A percentile compares a stretch with the other conserved stretches of the same genome.
Evolutionary conservation across 2,888 invertebrate genomes (phyloP).

Genomic region (Eristalis intricaria): DNA sequence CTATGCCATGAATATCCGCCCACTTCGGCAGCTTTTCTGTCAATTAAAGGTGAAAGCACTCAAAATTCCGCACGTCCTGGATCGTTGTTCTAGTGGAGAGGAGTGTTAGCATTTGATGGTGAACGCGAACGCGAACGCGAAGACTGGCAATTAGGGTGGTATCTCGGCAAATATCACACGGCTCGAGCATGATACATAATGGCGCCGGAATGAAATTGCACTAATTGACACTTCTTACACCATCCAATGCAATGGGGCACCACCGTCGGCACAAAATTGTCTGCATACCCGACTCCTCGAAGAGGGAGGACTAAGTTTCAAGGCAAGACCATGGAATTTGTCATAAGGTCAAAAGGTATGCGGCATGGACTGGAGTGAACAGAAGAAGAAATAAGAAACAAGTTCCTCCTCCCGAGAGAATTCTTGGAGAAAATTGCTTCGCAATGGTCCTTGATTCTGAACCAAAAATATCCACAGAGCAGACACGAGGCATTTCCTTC

Average conservation of each 20-base stretch:
- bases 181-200: neutral
- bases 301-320: conserved; percentile 34
- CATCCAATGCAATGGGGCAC: neutral
- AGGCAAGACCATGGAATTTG: conserved; percentile 50
- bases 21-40: conserved; percentile 4
- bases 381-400: conserved; percentile 2
- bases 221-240: conserved; percentile 43
- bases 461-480: conserved; percentile 13
- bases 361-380: conserved; percentile 17
- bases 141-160: conserved; percentile 3
- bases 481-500: conserved; percentile 7
- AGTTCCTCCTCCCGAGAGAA: neutral
- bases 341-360: conserved; percentile 52
- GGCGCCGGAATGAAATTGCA: conserved; percentile 1
- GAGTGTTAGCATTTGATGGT: neutral
- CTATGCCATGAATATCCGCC: neutral
- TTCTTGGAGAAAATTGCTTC: neutral
- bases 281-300: conserved; percentile 9
- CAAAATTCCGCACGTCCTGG: neutral
- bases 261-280: conserved; percentile 36
- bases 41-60: conserved; percentile 32
- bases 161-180: neutral
- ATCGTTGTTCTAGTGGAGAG: neutral
- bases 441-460: conserved; percentile 39
- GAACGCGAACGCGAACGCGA: too few species aligned